Evolutionary conservation across 2,797 vertebrate species (phyloP).

Genomic region (Tamandua tetradactyla): DNA sequence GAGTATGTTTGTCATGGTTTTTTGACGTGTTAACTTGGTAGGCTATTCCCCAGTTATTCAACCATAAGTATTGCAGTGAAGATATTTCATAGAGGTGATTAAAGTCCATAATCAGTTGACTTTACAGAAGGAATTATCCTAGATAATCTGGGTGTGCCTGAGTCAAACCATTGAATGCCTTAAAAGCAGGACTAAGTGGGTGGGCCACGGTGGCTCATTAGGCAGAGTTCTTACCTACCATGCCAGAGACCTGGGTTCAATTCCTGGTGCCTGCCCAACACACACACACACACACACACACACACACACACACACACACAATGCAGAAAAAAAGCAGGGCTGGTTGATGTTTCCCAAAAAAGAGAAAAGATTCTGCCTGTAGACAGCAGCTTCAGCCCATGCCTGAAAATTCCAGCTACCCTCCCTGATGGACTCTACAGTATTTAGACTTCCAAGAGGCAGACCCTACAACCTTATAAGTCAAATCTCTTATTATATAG

Average conservation of each 20-base stretch:
- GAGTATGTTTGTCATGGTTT: background rate
- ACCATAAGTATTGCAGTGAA: background rate
- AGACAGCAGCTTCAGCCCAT: background rate
- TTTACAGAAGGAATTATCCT: background rate
- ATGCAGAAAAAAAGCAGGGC: background rate
- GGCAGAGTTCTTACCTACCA: too few relatives aligned
- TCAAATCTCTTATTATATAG: too few relatives aligned
- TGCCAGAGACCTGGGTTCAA: too few relatives aligned
- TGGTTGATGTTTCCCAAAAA: background rate
- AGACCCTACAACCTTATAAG: background rate
- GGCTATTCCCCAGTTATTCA: background rate
- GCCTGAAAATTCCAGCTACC: background rate
- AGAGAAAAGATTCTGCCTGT: background rate
- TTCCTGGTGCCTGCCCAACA: too few relatives aligned
- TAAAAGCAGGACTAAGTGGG: too few relatives aligned
- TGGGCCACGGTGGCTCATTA: too few relatives aligned
- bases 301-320: too few relatives aligned
- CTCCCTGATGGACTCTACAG: background rate
- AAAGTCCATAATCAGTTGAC: background rate
- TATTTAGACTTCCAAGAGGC: too few relatives aligned
- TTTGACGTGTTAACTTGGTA: background rate
- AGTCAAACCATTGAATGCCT: background rate
- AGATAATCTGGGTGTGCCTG: background rate
- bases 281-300: too few relatives aligned
- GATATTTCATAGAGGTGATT: background rate